Base-by-base conservation (phyloP, 1,140 invertebrate species). In the Heliothis virescens region DNA sequence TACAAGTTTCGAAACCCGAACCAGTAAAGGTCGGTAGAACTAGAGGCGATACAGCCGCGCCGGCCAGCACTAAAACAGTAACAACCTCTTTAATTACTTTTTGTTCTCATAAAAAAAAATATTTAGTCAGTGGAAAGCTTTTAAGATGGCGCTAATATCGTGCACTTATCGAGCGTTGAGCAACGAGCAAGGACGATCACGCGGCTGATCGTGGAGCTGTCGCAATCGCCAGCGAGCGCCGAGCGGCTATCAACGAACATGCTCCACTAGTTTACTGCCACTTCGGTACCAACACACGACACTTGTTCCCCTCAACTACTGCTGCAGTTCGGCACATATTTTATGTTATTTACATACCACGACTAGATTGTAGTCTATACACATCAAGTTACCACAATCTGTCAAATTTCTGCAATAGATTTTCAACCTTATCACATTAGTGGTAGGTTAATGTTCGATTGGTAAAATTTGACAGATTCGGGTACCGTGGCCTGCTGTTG, bases 141-240 rank as follows among this genome's bases (percentile, higher is more conserved):
- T 92, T 91, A 91, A 89, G 91, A 92, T 92, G 90, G 85, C 85
- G 89, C 88, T 87, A 89, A 90, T 89, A 85, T 90, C 84, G 86
- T 83, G 89, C 85, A 88, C 80, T 90, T 91, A 92, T 90, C 83
- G 85, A 85, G 72, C 80, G 87, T 92, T 90, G 87, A 76, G 91
- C 87, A 92, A 94, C 84, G 84, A 80, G 86, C 92, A 94, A 94
- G 92, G 92, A 92, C 91, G 88, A 79, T 81, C 81, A 67, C 82
- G 59, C 63, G 57, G 85, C 84, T 83, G 48, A 80, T 82, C 81
- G 83, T 79, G 81, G 79, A 79, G 57, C 85, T 90, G 86, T 85
- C 62, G 88, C 89, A 89, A 89, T 87, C 82, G 76, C 79, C 47
- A 18, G 15, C 60, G 15, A 29, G n/a, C n/a, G n/a, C n/a, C n/a